A percentile compares a stretch with the other conserved stretches of the same genome.
phyloP scores from a whole-genome alignment of 1,140 invertebrate genomes.

The Drosophila biarmipes region DNA sequence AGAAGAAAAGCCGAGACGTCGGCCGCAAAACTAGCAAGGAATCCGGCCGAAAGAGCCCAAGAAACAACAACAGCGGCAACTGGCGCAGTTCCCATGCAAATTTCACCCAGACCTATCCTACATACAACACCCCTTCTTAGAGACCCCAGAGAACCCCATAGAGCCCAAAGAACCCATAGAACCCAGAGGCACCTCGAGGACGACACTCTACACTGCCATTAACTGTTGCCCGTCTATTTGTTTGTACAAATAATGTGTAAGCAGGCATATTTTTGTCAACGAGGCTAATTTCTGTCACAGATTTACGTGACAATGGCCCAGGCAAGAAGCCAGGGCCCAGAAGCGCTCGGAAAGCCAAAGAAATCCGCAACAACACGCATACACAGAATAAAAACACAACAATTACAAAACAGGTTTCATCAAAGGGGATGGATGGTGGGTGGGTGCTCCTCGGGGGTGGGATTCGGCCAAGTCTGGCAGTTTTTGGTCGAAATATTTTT shows the following conservation, averaged over 20 bases:
- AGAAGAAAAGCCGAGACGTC: conserved; percentile 30
- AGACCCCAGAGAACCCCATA: neutral
- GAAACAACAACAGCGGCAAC: conserved; percentile 46
- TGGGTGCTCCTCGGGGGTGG: neutral
- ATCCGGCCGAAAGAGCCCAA: conserved; percentile 22
- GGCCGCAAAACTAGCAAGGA: conserved; percentile 54
- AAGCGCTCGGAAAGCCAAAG: conserved; percentile 27
- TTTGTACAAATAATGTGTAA: conserved; percentile 82
- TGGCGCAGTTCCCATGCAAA: conserved; percentile 76
- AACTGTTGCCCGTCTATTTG: conserved; percentile 70
- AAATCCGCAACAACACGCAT: conserved; percentile 48
- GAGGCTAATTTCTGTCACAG: conserved; percentile 78
- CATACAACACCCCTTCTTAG: neutral
- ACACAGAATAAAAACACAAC: conserved; percentile 64
- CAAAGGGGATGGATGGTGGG: conserved; percentile 12
- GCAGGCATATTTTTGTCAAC: conserved; percentile 82
- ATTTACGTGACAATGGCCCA: conserved; percentile 78
- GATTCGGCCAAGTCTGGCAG: conserved; percentile 13
- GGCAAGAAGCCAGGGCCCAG: conserved; percentile 35
- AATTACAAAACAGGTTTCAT: conserved; percentile 77
- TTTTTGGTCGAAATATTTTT: conserved; percentile 34
- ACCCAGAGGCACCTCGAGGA: conserved; percentile 25
- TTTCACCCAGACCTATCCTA: conserved; percentile 39
- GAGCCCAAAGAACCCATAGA: neutral
- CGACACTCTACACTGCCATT: conserved; percentile 46